Evolutionary conservation across 2,113 vertebrate species (phyloP).

Genomic region (Hippocampus barbouri): DNA sequence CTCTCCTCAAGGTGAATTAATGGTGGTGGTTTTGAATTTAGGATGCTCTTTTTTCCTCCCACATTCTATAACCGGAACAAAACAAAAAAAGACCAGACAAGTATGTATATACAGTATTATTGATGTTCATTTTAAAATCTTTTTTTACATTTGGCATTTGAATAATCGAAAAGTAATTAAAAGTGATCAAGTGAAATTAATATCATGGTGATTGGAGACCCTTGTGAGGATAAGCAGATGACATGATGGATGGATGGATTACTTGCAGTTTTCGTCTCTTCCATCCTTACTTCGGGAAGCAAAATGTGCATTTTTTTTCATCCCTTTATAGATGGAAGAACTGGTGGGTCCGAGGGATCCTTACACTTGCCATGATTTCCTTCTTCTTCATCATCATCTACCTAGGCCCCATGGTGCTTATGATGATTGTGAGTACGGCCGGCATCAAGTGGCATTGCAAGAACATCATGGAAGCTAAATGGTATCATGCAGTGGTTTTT

Average conservation of each 20-base stretch:
- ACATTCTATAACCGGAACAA: too few species aligned
- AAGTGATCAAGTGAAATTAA: too few species aligned
- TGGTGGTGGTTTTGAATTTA: too few species aligned
- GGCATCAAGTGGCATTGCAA: background rate
- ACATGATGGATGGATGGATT: too few species aligned
- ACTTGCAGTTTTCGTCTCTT: background rate
- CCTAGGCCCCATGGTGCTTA: constrained; percentile 93
- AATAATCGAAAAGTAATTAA: too few species aligned
- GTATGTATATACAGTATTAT: too few species aligned
- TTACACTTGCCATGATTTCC: constrained; percentile 94
- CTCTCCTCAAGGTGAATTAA: constrained; percentile 87
- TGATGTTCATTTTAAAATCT: too few species aligned
- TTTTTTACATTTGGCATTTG: too few species aligned
- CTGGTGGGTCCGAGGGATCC: constrained; percentile 98
- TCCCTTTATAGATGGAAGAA: constrained; percentile 87
- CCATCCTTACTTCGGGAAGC: background rate
- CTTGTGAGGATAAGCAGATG: too few species aligned
- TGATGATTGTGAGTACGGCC: constrained; percentile 88
- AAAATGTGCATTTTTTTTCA: background rate
- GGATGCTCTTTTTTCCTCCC: too few species aligned
- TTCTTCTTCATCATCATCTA: constrained; percentile 99
- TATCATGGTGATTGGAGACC: too few species aligned
- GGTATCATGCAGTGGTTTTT: background rate
- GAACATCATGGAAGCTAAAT: background rate
- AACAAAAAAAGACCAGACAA: too few species aligned